A percentile compares a stretch with the other conserved stretches of the same genome.
Evolutionary conservation across 2,797 vertebrate species (phyloP).

Genomic region (Oophaga sylvatica): DNA sequence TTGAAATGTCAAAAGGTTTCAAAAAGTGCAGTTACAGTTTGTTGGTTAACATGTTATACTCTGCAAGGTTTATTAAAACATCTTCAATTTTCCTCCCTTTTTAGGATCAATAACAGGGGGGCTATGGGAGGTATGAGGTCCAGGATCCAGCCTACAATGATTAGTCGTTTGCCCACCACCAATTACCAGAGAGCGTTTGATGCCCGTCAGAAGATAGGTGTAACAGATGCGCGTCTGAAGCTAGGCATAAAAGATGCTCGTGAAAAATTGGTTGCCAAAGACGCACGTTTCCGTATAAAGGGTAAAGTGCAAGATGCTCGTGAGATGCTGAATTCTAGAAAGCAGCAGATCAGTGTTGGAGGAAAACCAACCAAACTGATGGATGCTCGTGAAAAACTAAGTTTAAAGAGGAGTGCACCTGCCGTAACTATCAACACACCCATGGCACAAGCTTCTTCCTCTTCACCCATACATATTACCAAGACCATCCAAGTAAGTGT

Average conservation of each 20-base stretch:
- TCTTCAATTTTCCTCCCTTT: background rate
- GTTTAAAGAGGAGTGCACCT: constrained; percentile 84
- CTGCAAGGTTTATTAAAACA: background rate
- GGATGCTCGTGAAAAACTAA: no score
- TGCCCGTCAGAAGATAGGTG: no score
- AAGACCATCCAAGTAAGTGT: constrained; percentile 93
- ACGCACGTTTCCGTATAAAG: no score
- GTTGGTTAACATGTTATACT: background rate
- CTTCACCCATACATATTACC: constrained; percentile 85
- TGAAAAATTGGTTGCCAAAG: no score
- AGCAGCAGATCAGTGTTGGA: no score
- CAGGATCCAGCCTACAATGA: constrained; percentile 73
- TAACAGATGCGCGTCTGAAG: no score
- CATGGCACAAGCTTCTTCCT: constrained; percentile 72
- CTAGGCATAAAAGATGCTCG: no score
- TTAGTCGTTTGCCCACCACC: constrained; percentile 70
- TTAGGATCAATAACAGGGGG: constrained; percentile 67
- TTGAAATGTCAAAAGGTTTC: no score
- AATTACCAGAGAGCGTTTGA: constrained; percentile 73
- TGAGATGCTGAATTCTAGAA: no score
- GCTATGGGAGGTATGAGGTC: constrained; percentile 67
- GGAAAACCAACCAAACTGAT: no score
- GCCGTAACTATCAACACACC: constrained; percentile 68
- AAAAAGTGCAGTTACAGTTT: no score
- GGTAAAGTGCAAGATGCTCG: no score